Base-by-base conservation (phyloP, 2,113 vertebrate species). In the Ictidomys tridecemlineatus region DNA sequence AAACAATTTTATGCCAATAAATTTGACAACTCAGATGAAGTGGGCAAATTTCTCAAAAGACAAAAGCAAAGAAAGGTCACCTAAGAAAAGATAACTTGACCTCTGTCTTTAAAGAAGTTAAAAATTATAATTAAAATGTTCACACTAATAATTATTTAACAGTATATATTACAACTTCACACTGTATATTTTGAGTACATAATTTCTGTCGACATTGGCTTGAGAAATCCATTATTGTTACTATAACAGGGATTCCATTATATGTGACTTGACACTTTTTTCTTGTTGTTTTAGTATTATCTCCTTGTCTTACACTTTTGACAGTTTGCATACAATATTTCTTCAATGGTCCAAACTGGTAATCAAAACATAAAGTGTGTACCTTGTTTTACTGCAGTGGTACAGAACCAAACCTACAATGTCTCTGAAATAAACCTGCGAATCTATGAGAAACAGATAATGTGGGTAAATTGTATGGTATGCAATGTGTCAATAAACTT, bases 401-500 rank as follows among this genome's bases (percentile, higher is more conserved):
- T 32, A 26, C 16, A 13, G 42, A 77, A 77, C 28, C 26, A 16
- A 32, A 48, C 13, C 16, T 32, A 32, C 13, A 48, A 16, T 48
- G 48, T 32, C 17, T 77, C 42, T 45, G 14, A 77, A 32, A 34
- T 69, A 69, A 77, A 45, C 26, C 13, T 51, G 18, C 26, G 61
- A 42, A 32, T n/a, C n/a, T 42, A 42, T 85, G 42, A 67, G 65
- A 91, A 93, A 90, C 1, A 39, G 4, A n/a, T 91, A 69, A 94
- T 58, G 2, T 30, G 34, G 39, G 18, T 69, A 76, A 85, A 63
- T n/a, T 69, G 5, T 69, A 58, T 51, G 34, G n/a, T 58, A 82
- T 69, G 39, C 87, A 48, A 84, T 72, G 63, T 61, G 32, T 78
- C 79, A 84, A 73, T 48, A 89, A 96, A 93, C n/a, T 22, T 88